A percentile compares a stretch with the other conserved stretches of the same genome.
Conservation (phyloP, 2,797 vertebrate genomes). For the Remorina albescens region DNA sequence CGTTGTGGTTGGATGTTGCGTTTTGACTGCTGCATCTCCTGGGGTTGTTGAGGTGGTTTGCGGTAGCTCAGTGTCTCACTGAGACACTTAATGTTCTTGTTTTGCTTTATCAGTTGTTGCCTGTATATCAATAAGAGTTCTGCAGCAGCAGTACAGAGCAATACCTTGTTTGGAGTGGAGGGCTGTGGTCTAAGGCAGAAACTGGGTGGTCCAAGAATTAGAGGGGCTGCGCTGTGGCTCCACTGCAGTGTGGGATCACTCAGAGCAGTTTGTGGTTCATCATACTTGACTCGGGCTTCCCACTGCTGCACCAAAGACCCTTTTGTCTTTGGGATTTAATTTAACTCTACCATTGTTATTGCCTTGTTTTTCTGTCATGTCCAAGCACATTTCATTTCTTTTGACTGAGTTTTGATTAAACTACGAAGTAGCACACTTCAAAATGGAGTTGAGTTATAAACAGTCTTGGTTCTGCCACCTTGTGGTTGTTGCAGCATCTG, state of each 20-base stretch:
- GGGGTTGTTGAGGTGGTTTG: slow-evolving; percentile 31
- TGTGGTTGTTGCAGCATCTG: slow-evolving; percentile 50
- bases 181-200: slow-evolving; percentile 56
- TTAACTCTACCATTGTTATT: slow-evolving; percentile 50
- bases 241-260: slow-evolving; percentile 69
- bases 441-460: slow-evolving; percentile 5
- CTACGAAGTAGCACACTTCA: slow-evolving; percentile 7
- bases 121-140: slow-evolving; percentile 29
- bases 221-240: slow-evolving; percentile 50
- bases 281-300: slow-evolving; percentile 70
- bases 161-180: slow-evolving; percentile 44
- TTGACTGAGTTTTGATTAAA: slow-evolving; percentile 14
- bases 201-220: slow-evolving; percentile 70
- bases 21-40: slow-evolving; percentile 19
- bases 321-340: slow-evolving; percentile 45
- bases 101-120: slow-evolving; percentile 40
- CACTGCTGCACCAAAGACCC: slow-evolving; percentile 58
- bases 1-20: slow-evolving; percentile 18
- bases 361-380: slow-evolving; percentile 57
- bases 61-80: slow-evolving; percentile 27
- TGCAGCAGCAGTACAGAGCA: slow-evolving; percentile 30
- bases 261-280: slow-evolving; percentile 74
- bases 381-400: slow-evolving; percentile 30
- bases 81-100: slow-evolving; percentile 36
- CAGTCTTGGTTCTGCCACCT: slow-evolving; percentile 58